Evolutionary conservation across 2,113 vertebrate species (phyloP).

Genomic region (Pungitius pungitius): DNA sequence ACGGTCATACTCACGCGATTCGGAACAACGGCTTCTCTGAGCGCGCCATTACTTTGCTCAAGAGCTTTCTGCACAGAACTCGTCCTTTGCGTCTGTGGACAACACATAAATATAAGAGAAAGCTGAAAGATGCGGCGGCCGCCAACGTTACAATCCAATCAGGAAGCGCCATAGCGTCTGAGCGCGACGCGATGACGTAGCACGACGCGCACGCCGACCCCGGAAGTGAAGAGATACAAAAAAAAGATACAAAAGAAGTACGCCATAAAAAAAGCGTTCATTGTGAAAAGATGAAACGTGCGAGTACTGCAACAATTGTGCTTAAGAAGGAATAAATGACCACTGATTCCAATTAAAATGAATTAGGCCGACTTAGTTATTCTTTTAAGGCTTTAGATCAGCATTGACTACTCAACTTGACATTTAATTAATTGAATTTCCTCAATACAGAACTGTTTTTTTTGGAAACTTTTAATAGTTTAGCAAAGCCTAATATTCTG

Average conservation of each 20-base stretch:
- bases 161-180: constrained; percentile 76
- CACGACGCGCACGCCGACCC: not conserved
- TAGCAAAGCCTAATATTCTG: not conserved
- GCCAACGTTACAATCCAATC: constrained; percentile 67
- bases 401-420: not conserved
- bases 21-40: constrained; percentile 84
- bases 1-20: constrained; percentile 79
- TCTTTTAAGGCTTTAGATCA: not conserved
- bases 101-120: constrained; percentile 68
- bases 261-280: not conserved
- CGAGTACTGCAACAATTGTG: not conserved
- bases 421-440: too few species aligned
- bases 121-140: constrained; percentile 64
- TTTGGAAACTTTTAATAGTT: constrained; percentile 4
- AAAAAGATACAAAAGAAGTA: not conserved
- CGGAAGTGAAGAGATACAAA: constrained; percentile 2
- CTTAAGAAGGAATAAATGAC: not conserved
- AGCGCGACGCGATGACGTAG: constrained; percentile 44
- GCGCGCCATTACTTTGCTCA: constrained; percentile 78
- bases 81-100: constrained; percentile 46
- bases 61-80: constrained; percentile 45
- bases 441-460: not conserved
- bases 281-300: not conserved
- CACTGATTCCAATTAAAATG: not conserved
- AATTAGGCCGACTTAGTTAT: not conserved